These are phyloP conservation scores for Molossus molossus DNA, from an alignment of 2,797 vertebrate genomes.

Conservation along the genomic window DNA sequence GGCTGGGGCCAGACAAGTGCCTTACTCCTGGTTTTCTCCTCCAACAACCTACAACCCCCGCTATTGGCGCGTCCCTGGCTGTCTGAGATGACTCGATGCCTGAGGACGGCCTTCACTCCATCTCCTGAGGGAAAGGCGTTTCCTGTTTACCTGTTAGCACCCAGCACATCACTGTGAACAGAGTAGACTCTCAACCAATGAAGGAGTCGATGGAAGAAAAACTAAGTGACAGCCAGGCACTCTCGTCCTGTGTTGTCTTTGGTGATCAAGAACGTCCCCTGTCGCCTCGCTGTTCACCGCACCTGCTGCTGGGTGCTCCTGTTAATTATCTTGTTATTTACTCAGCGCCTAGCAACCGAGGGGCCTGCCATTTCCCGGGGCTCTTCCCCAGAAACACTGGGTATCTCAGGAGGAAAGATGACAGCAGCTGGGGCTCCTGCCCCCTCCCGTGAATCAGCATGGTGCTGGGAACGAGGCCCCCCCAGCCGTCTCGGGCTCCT, in stretches of 20 bases:
- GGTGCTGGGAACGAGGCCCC: background rate
- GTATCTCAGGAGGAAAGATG: background rate
- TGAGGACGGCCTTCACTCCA: background rate
- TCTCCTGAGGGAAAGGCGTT: background rate
- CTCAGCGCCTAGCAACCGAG: background rate
- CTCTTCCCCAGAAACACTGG: background rate
- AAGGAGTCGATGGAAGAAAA: slow-evolving; percentile 10
- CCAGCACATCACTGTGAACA: background rate
- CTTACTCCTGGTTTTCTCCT: background rate
- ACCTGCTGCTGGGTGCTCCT: background rate
- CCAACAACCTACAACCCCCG: background rate
- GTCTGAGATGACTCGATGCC: background rate
- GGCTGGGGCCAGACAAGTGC: background rate
- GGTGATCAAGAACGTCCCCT: background rate
- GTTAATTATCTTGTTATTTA: background rate
- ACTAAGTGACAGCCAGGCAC: background rate
- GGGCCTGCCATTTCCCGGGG: background rate
- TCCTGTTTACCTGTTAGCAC: background rate
- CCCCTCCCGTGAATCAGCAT: background rate
- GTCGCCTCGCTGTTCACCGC: background rate
- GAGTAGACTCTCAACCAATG: background rate
- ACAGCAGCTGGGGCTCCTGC: background rate
- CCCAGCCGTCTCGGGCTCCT: background rate
- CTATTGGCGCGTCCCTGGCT: fast-evolving
- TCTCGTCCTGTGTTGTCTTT: background rate